Conservation (phyloP, 2,113 vertebrate genomes). For the Gymnobelideus leadbeateri region DNA sequence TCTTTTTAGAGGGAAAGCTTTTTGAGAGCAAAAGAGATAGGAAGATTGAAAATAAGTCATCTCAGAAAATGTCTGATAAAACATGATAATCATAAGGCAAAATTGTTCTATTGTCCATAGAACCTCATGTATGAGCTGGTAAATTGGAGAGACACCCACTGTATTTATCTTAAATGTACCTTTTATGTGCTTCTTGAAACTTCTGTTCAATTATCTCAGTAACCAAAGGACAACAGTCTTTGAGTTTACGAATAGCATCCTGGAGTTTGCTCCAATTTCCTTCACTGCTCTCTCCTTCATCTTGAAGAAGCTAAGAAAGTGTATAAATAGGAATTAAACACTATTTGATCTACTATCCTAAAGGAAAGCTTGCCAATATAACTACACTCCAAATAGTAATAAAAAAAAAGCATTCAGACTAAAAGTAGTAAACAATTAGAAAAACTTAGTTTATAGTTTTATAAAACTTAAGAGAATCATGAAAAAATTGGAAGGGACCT, state of each 20-base stretch:
- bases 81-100: background rate
- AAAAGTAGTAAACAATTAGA: background rate
- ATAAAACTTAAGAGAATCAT: background rate
- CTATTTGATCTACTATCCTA: background rate
- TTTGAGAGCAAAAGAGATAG: background rate
- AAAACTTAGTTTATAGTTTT: background rate
- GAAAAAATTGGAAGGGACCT: background rate
- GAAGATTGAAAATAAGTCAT: background rate
- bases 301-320: constrained; percentile 85
- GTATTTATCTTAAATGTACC: constrained; percentile 79
- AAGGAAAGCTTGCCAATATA: background rate
- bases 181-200: constrained; percentile 75
- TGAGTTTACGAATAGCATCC: constrained; percentile 79
- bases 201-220: constrained; percentile 83
- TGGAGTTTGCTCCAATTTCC: constrained; percentile 85
- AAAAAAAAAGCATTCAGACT: background rate
- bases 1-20: background rate
- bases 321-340: constrained; percentile 14
- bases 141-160: background rate
- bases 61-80: background rate
- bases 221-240: constrained; percentile 82
- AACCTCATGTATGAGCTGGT: background rate
- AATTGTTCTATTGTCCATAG: background rate
- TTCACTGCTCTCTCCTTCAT: constrained; percentile 84
- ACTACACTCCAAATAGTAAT: background rate